Evolutionary conservation across 2,113 vertebrate species (phyloP), one percentile per base, ranked within the genome.

Genomic region (Otolemur garnettii): DNA sequence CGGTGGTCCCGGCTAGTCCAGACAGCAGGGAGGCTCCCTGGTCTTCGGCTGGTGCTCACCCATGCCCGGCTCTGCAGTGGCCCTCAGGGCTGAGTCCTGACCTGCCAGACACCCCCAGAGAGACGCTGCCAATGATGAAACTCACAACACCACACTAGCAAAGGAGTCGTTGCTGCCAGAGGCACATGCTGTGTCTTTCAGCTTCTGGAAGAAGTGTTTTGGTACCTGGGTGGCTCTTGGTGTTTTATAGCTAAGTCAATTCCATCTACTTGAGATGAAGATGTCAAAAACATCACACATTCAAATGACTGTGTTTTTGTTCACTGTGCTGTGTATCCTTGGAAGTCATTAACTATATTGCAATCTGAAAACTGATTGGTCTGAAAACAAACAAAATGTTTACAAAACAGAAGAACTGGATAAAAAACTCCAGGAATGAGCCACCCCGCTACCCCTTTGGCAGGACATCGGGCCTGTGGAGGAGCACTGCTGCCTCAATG

Each of bases 181-280:
- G 50, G 5, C 5, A 0, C 3, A 4, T 0, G 57, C 6, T 5
- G 22, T 19, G 21, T 8, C 59, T 57, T 30, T 64, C 1, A 18
- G 15, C 9, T 50, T 57, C 42, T 38, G 3, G 28, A 87, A 7
- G 0, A 7, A 62, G 6, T 7, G 0, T 59, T 59, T 59, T 22
- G 22, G 33, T 69, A 35, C 79, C 75, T 14, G n/a, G 22, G 38
- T 28, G 33, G 71, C 18, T 71, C 69, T 33, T 68, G 42, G 0
- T 19, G 8, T 69, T 71, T 19, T 71, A 55, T 11, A 35, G 9
- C 28, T 42, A 28, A 15, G 59, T 24, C 13, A 75, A 35, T 66
- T 68, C 38, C 45, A 91, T 5, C 62, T 26, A 66, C 64, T 72
- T 74, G 2, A 21, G 24, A 66, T 24, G 53, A 75, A 68, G 87